Percentiles rank a stretch among this genome's conserved stretches.
These are phyloP conservation scores for Drosophila pegasa DNA, from an alignment of 2,888 invertebrate species.

Conservation along the genomic window DNA sequence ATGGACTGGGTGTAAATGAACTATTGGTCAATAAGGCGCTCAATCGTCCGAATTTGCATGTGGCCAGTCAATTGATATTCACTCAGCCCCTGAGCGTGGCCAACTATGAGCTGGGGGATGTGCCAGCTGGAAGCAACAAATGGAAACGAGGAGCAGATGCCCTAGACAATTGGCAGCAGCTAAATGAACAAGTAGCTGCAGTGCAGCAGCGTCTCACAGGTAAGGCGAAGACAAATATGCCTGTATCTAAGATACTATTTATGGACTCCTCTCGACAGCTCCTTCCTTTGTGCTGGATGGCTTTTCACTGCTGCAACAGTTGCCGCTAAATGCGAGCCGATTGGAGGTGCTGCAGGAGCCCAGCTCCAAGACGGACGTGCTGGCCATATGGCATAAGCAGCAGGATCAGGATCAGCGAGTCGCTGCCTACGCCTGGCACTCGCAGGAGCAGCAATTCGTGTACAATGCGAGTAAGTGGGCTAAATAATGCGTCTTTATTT, in stretches of 20 bases:
- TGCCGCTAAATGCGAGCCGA: conserved; percentile 56
- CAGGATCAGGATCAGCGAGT: conserved; percentile 9
- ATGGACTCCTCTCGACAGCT: conserved; percentile 30
- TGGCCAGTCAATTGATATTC: conserved; percentile 74
- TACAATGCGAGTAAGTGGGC: conserved; percentile 75
- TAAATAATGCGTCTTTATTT: conserved; percentile 59
- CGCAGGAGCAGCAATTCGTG: conserved; percentile 54
- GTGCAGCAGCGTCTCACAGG: conserved; percentile 62
- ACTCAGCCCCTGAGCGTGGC: conserved; percentile 65
- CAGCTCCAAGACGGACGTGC: conserved; percentile 61
- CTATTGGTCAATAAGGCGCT: conserved; percentile 62
- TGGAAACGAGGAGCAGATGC: conserved; percentile 32
- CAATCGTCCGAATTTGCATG: conserved; percentile 71
- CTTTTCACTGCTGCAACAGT: conserved; percentile 75
- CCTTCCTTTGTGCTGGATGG: conserved; percentile 63
- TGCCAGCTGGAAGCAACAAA: conserved; percentile 22
- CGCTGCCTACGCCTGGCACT: conserved; percentile 74
- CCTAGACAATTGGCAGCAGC: conserved; percentile 35
- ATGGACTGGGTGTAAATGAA: conserved; percentile 78
- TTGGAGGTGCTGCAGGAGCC: conserved; percentile 48
- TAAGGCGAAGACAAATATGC: conserved; percentile 38
- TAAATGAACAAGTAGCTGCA: conserved; percentile 47
- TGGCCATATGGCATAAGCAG: conserved; percentile 60
- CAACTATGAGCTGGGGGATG: conserved; percentile 61
- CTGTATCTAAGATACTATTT: background rate